Evolutionary conservation across 2,797 vertebrate species (phyloP).

Genomic region (Menidia menidia): DNA sequence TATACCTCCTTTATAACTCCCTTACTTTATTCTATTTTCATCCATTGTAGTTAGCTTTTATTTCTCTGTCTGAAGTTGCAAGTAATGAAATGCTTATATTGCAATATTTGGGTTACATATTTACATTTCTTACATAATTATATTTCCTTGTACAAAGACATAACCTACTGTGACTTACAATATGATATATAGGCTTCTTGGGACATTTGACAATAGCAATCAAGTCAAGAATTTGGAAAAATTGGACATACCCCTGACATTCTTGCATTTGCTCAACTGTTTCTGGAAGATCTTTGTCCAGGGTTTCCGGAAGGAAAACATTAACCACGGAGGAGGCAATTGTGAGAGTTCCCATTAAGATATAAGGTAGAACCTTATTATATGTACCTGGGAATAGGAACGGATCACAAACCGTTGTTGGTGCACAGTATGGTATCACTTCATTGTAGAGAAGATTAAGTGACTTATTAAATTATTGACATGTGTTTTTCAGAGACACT

Average conservation of each 20-base stretch:
- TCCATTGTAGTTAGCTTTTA: too few relatives aligned
- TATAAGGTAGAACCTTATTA: constrained; percentile 90
- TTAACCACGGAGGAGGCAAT: constrained; percentile 90
- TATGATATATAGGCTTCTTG: fast-evolving
- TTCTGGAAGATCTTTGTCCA: constrained; percentile 89
- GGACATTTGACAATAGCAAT: background rate
- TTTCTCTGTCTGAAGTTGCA: too few relatives aligned
- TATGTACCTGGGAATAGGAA: constrained; percentile 82
- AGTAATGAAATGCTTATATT: too few relatives aligned
- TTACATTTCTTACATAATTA: too few relatives aligned
- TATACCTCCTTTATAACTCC: background rate
- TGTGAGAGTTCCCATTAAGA: constrained; percentile 95
- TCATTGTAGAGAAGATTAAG: background rate
- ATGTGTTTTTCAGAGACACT: background rate
- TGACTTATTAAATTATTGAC: background rate
- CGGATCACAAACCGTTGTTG: background rate
- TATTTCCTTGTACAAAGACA: background rate
- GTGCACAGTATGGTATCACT: constrained; percentile 23
- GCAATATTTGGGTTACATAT: background rate
- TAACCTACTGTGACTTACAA: background rate
- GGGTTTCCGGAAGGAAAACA: constrained; percentile 92
- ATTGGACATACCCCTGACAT: constrained; percentile 82
- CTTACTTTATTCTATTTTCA: background rate
- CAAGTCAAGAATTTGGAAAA: background rate
- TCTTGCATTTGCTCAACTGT: constrained; percentile 91